phyloP scores from a whole-genome alignment of 2,888 invertebrate genomes.

The Smittia sp. region DNA sequence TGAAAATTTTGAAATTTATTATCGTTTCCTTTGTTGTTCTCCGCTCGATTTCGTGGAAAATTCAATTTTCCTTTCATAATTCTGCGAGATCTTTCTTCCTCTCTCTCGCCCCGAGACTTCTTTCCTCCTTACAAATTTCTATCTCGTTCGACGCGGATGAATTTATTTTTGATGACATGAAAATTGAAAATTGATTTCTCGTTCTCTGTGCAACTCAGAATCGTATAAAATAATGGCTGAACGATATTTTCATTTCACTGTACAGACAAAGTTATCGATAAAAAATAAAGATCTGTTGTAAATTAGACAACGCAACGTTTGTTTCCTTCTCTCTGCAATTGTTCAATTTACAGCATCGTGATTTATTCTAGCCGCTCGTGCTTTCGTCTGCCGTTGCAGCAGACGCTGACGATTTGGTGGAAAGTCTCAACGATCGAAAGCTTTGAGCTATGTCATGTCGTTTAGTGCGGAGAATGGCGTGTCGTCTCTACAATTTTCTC shows the following conservation, averaged over 20 bases:
- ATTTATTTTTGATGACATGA: conserved; percentile 29
- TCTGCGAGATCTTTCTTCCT: neutral
- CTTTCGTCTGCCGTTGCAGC: neutral
- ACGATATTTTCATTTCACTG: conserved; percentile 4
- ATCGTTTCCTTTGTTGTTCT: neutral
- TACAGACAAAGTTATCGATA: neutral
- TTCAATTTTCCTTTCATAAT: conserved; percentile 5
- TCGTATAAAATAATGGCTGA: neutral
- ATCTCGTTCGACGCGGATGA: neutral
- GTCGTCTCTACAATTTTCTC: too few relatives aligned
- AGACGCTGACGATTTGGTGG: too few relatives aligned
- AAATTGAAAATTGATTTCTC: conserved; percentile 16
- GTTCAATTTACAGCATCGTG: neutral
- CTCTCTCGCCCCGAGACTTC: conserved; percentile 11
- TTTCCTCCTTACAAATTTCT: neutral
- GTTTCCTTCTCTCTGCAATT: too few relatives aligned
- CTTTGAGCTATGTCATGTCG: too few relatives aligned
- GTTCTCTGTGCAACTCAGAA: neutral
- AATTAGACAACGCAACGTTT: conserved; percentile 1
- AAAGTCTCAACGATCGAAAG: too few relatives aligned
- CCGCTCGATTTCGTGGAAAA: neutral
- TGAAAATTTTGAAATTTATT: neutral
- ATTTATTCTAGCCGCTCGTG: neutral
- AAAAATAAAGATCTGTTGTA: conserved; percentile 30
- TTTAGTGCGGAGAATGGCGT: too few relatives aligned